Percentiles rank a stretch among this genome's conserved stretches.
These are phyloP conservation scores for Labroides dimidiatus DNA, from an alignment of 2,797 vertebrate species.

Conservation along the genomic window DNA sequence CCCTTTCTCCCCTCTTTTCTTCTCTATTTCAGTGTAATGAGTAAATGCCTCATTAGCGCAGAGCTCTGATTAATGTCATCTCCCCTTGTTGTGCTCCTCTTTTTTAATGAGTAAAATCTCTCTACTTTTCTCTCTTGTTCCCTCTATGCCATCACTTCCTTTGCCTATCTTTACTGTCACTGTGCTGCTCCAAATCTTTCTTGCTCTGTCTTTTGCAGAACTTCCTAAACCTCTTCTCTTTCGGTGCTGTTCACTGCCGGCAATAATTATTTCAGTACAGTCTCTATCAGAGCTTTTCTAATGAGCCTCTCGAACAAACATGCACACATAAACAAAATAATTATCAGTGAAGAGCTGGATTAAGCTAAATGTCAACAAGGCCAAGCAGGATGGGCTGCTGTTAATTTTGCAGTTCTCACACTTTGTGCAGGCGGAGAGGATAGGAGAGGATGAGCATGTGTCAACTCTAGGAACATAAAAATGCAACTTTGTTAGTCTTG, in stretches of 20 bases:
- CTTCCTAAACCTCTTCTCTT: constrained; percentile 14
- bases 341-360: constrained; percentile 58
- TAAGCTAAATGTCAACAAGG: constrained; percentile 51
- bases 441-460: constrained; percentile 10
- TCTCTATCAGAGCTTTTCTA: constrained; percentile 64
- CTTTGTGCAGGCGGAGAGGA: constrained; percentile 23
- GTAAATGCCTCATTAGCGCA: constrained; percentile 79
- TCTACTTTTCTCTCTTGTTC: constrained; percentile 52
- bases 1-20: constrained; percentile 23
- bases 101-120: constrained; percentile 78
- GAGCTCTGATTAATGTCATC: constrained; percentile 78
- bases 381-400: constrained; percentile 9
- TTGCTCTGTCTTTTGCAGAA: constrained; percentile 5
- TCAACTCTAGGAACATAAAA: constrained; percentile 1
- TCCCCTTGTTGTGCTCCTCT: constrained; percentile 75
- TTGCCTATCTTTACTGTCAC: constrained; percentile 29
- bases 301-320: constrained; percentile 59
- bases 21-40: constrained; percentile 76
- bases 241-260: constrained; percentile 1
- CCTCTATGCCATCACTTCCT: constrained; percentile 44
- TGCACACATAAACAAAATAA: constrained; percentile 55
- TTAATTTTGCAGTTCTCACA: constrained; percentile 15
- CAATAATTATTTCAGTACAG: constrained; percentile 61
- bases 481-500: constrained; percentile 11
- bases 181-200: constrained; percentile 19